These are phyloP conservation scores for Pantherophis alleghaniensis DNA, from an alignment of 2,797 vertebrate genomes.

Conservation along the genomic window DNA sequence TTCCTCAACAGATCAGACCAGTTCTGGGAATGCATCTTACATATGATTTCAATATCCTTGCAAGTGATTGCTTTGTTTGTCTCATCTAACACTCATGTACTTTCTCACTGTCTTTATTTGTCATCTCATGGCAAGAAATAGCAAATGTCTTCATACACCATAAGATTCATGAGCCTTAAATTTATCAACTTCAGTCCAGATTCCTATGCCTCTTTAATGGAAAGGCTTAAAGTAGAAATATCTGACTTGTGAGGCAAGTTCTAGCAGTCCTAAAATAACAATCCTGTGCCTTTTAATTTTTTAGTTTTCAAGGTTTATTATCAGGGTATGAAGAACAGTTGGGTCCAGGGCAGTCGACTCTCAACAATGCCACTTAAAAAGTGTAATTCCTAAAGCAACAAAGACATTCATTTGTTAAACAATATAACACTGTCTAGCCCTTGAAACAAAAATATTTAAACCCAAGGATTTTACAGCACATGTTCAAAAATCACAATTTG, in stretches of 20 bases:
- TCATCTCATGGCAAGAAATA: slow-evolving; percentile 13
- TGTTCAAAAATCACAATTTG: background rate
- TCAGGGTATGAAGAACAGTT: background rate
- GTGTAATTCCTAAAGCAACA: background rate
- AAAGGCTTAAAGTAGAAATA: background rate
- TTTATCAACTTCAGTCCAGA: background rate
- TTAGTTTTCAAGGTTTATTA: background rate
- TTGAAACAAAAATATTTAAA: background rate
- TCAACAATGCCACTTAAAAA: background rate
- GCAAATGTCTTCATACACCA: background rate
- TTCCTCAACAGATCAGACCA: background rate
- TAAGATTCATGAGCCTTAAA: slow-evolving; percentile 1
- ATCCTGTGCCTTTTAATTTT: background rate
- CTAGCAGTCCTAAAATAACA: background rate
- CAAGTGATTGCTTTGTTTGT: slow-evolving; percentile 1
- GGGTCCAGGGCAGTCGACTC: background rate
- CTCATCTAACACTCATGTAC: background rate
- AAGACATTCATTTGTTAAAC: background rate
- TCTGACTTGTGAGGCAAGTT: background rate
- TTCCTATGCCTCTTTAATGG: background rate
- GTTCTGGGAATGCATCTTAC: background rate
- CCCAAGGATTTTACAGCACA: background rate
- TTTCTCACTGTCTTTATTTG: background rate
- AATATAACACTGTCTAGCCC: background rate
- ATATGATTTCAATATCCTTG: background rate